Evolutionary conservation across 2,888 invertebrate species (phyloP), one percentile per base, ranked within the genome.

Genomic region (Lamproptera curius): DNA sequence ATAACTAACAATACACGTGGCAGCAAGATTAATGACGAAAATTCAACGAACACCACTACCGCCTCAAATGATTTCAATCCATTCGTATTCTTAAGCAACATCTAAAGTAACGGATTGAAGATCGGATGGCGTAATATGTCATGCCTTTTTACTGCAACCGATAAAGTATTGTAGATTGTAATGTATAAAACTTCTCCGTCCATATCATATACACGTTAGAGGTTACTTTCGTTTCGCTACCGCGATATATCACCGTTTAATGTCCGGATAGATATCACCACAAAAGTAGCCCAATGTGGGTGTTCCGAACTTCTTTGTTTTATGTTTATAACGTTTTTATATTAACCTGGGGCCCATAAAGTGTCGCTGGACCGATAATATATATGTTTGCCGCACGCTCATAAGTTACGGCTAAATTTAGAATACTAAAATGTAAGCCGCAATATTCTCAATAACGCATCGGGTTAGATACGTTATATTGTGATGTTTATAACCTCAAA

Each of bases 261-360:
- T 52, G 56, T 54, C 50, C 39, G 48, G 56, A 58, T 63, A 58
- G 61, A 62, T 62, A 65, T 52, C 54, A 68, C 62, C 65, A 62
- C 67, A 70, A 73, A 75, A 67, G 62, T 67, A 64, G 63, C 63
- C 34, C 62, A 50, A 58, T 67, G 77, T 77, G 76, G 76, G 76
- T 71, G 76, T 75, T 62, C 68, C 60, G 43, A 52, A 64, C 63
- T 65, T 58, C 63, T 75, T 71, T 73, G 70, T 73, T 78, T 78
- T 76, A 78, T 70, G 67, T 58, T 64, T 63, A 72, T 69, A 71
- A 58, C 58, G 54, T 59, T 70, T 78, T 76, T 75, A 77, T 72
- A 52, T 72, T 70, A 63, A 63, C 63, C 59, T 57, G 59, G 59
- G 62, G 63, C 67, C n/a, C 60, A 67, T 73, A 57, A 68, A 55